Conservation (phyloP, 2,113 vertebrate genomes). For the Engystomops pustulosus region DNA sequence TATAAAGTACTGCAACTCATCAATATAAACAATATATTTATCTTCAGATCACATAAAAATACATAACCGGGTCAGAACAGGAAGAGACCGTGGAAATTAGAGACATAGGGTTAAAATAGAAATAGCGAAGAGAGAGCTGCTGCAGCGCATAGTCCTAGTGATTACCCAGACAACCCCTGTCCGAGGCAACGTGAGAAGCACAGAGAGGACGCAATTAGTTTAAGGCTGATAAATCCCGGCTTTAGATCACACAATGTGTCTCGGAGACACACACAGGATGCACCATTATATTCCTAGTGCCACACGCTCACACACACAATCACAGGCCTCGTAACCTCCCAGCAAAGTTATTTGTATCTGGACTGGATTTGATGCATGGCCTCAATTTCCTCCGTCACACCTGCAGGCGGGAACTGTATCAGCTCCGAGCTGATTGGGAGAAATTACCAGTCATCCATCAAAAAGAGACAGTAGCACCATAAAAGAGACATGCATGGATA, state of each 20-base stretch:
- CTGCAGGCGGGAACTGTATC: slow-evolving; percentile 35
- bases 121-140: slow-evolving; percentile 5
- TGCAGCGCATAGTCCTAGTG: neutral
- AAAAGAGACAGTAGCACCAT: slow-evolving; percentile 6
- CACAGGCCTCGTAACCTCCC: slow-evolving; percentile 5
- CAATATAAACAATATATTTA: neutral
- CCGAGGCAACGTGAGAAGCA: slow-evolving; percentile 36
- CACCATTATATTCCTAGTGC: slow-evolving; percentile 16
- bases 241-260: slow-evolving; percentile 42
- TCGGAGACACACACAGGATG: slow-evolving; percentile 48
- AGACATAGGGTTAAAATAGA: slow-evolving; percentile 23
- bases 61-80: neutral
- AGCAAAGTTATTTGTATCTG: slow-evolving; percentile 51
- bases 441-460: slow-evolving; percentile 62
- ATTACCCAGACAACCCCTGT: slow-evolving; percentile 38
- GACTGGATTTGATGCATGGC: slow-evolving; percentile 30
- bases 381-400: slow-evolving; percentile 48
- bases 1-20: neutral
- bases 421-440: slow-evolving; percentile 41
- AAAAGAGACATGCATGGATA: neutral
- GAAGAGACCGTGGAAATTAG: neutral
- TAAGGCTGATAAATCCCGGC: slow-evolving; percentile 45
- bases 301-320: slow-evolving; percentile 2
- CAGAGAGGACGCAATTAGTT: slow-evolving; percentile 45
- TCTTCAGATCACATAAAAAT: neutral